Evolutionary conservation across 1,140 invertebrate genomes (phyloP).

Genomic region (Carposina sasakii): DNA sequence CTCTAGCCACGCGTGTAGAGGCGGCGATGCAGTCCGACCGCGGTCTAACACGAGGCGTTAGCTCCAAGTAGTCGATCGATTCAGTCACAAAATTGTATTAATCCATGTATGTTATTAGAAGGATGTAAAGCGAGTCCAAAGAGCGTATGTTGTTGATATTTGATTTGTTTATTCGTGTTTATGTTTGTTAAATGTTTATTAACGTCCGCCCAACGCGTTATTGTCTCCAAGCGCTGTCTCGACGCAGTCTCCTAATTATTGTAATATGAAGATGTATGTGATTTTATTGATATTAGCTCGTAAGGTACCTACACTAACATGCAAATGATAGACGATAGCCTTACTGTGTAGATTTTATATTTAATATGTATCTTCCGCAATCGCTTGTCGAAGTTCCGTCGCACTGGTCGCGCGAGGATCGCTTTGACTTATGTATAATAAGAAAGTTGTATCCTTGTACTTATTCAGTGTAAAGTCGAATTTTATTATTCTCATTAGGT

Average conservation of each 20-base stretch:
- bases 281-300: constrained; percentile 60
- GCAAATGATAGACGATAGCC: constrained; percentile 35
- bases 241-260: constrained; percentile 61
- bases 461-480: neutral
- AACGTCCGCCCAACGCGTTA: constrained; percentile 50
- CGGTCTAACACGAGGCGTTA: constrained; percentile 4
- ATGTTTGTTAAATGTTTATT: constrained; percentile 45
- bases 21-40: neutral
- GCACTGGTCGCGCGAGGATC: constrained; percentile 33
- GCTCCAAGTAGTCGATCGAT: constrained; percentile 39
- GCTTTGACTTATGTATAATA: constrained; percentile 59
- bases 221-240: constrained; percentile 59
- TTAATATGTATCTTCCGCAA: constrained; percentile 24
- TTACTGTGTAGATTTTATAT: constrained; percentile 27
- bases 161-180: constrained; percentile 45
- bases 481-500: no score
- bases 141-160: constrained; percentile 47
- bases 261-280: constrained; percentile 67
- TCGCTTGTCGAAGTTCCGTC: constrained; percentile 12
- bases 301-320: constrained; percentile 58
- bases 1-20: constrained; percentile 1
- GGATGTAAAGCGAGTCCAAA: constrained; percentile 37
- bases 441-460: constrained; percentile 46
- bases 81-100: constrained; percentile 46
- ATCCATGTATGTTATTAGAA: constrained; percentile 18